phyloP scores from a whole-genome alignment of 2,113 vertebrate species.

The chimpanzee (Pan troglodytes) region NHGRI_mPanTro3-v2.1_pri NC_072401.2:29594501-29595000 shows the following conservation, averaged over 20 bases:
- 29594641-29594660: background rate
- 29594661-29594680: background rate
- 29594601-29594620: background rate
- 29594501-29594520: background rate
- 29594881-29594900: no score
- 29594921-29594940: no score
- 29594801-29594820: background rate
- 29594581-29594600: background rate
- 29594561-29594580: background rate
- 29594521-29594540: background rate
- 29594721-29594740: background rate
- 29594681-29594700: background rate
- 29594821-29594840: background rate
- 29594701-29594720: background rate
- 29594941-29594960: no score
- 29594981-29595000: no score
- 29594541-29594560: background rate
- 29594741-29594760: background rate
- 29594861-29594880: no score
- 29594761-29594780: background rate
- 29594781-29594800: background rate
- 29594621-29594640: background rate
- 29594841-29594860: no score
- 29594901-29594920: no score
- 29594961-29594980: no score